These are phyloP conservation scores for Neuroterus valhalla DNA, from an alignment of 1,140 invertebrate genomes.

Conservation along the genomic window DNA sequence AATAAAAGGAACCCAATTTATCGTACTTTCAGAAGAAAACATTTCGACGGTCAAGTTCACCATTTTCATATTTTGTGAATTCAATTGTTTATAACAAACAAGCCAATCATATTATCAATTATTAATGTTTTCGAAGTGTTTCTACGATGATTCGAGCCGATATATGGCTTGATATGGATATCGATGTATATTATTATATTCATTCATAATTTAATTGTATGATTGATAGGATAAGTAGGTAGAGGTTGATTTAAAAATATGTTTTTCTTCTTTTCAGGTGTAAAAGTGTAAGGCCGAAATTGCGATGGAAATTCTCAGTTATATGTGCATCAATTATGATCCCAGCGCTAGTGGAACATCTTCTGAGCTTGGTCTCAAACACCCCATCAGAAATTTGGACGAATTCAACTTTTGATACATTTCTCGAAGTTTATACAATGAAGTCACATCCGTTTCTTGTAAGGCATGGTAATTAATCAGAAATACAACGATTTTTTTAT, in stretches of 20 bases:
- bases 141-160: no score
- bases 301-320: conserved; percentile 64
- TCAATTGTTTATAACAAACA: no score
- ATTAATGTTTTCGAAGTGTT: no score
- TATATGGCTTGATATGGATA: no score
- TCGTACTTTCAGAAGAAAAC: no score
- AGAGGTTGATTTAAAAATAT: neutral
- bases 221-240: no score
- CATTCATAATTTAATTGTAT: no score
- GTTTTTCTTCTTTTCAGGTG: conserved; percentile 44
- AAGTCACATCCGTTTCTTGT: conserved; percentile 66
- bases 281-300: conserved; percentile 49
- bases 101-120: no score
- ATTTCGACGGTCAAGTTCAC: no score
- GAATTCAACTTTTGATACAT: conserved; percentile 59
- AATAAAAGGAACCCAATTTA: no score
- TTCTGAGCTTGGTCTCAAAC: conserved; percentile 63
- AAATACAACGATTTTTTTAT: neutral
- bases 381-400: conserved; percentile 40
- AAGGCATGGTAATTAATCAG: conserved; percentile 49
- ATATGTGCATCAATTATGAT: conserved; percentile 56
- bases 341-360: conserved; percentile 64
- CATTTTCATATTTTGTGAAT: no score
- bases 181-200: no score
- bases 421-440: conserved; percentile 57